A percentile compares a stretch with the other conserved stretches of the same genome.
Evolutionary conservation across 1,140 invertebrate genomes (phyloP).

Genomic region (Sitodiplosis mosellana): DNA sequence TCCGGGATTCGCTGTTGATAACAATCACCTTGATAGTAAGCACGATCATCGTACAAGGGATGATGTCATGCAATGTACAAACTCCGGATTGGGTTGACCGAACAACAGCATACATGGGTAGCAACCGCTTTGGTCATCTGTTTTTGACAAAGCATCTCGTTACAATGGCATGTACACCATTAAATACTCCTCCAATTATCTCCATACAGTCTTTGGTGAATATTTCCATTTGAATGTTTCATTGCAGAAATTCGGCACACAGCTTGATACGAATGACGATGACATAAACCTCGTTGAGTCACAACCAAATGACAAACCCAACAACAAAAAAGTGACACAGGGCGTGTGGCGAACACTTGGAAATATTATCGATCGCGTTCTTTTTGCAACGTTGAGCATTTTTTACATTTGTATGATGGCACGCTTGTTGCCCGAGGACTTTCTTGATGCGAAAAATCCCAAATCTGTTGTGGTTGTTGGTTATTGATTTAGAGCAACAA

Average conservation of each 20-base stretch:
- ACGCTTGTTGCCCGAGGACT: constrained; percentile 4
- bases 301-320: background rate
- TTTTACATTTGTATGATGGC: constrained; percentile 13
- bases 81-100: constrained; percentile 13
- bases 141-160: constrained; percentile 6
- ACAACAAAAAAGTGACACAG: constrained; percentile 4
- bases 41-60: constrained; percentile 11
- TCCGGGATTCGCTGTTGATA: constrained; percentile 16
- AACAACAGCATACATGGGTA: constrained; percentile 9
- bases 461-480: too few relatives aligned
- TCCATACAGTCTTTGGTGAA: too few relatives aligned
- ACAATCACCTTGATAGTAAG: constrained; percentile 11
- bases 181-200: too few relatives aligned
- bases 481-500: too few relatives aligned
- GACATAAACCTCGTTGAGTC: background rate
- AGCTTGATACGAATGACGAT: background rate
- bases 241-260: too few relatives aligned
- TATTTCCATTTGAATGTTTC: too few relatives aligned
- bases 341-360: constrained; percentile 12
- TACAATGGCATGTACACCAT: background rate
- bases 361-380: constrained; percentile 13
- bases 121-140: constrained; percentile 11
- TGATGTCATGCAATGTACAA: constrained; percentile 7
- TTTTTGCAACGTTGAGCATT: constrained; percentile 10
- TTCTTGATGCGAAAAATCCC: background rate